phyloP scores from a whole-genome alignment of 2,888 invertebrate genomes.

The Corythucha ciliata region DNA sequence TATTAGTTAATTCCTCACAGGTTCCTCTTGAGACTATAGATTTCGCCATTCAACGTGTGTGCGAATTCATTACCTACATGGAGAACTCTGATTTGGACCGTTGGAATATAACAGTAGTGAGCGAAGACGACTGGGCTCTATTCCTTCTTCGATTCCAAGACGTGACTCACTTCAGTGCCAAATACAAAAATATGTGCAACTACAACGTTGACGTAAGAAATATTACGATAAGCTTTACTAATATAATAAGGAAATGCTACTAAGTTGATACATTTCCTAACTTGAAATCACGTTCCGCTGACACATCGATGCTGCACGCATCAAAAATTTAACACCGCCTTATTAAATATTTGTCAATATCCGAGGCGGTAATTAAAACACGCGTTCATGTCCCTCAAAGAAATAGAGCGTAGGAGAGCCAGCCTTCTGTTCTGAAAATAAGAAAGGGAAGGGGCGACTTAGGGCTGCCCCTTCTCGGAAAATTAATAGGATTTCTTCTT shows the following conservation, averaged over 20 bases:
- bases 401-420: no score
- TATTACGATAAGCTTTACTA: not conserved
- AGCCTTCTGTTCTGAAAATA: no score
- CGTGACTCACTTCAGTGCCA: slow-evolving; percentile 43
- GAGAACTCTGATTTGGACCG: slow-evolving; percentile 59
- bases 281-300: no score
- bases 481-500: no score
- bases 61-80: slow-evolving; percentile 48
- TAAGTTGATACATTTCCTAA: no score
- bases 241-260: not conserved
- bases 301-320: no score
- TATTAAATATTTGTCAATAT: no score
- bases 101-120: slow-evolving; percentile 49
- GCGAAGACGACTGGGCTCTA: slow-evolving; percentile 82
- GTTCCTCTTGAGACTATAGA: slow-evolving; percentile 49
- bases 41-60: slow-evolving; percentile 61
- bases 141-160: slow-evolving; percentile 61
- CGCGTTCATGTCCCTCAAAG: no score
- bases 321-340: no score
- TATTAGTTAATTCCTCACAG: slow-evolving; percentile 38
- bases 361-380: no score
- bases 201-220: slow-evolving; percentile 16
- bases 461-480: no score
- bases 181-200: slow-evolving; percentile 22
- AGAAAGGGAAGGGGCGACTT: no score